Evolutionary conservation across 2,797 vertebrate species (phyloP), one percentile per base, ranked within the genome.

Genomic region (Mus spretus): DNA sequence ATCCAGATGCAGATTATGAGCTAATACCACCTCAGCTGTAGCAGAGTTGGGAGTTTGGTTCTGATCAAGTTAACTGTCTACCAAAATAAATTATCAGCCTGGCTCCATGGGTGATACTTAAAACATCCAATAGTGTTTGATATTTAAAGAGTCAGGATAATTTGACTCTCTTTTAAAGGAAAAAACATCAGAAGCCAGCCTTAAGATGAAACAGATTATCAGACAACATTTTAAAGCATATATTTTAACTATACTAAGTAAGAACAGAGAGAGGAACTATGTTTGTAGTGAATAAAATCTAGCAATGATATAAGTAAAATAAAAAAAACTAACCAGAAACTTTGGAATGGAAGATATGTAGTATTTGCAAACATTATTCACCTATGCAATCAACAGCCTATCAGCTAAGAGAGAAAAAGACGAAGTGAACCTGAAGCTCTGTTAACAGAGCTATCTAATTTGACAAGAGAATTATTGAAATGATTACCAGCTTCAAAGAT

Each of bases 301-400:
- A 10, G 20, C 59, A 57, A 65, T 93, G 13, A 40, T 14, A 72
- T 12, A 96, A 94, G n/a, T 84, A 77, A 91, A 93, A 93, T 89
- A 87, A 22, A 91, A 97, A 91, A 55, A 81, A 22, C 55, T 28
- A 95, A 57, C 5, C 83, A 50, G 59, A 94, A 93, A 81, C 37
- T 85, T 90, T 81, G 24, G 34, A 81, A 80, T 6, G 28, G 40
- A 89, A 57, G 90, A 77, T 50, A 85, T 13, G 0, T 75, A 65
- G 10, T 57, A 47, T 10, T 26, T 91, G n/a, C 90, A 82, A 74
- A 10, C 0, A 70, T 77, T 40, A 37, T 57, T 92, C 22, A 40
- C 20, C 63, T 20, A 26, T 92, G 15, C 22, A 12, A 26, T 83
- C 50, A 79, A 37, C n/a, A 93, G 28, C 24, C 89, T 10, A 80